phyloP scores from a whole-genome alignment of 1,140 invertebrate species.

The Araneus ventricosus region DNA sequence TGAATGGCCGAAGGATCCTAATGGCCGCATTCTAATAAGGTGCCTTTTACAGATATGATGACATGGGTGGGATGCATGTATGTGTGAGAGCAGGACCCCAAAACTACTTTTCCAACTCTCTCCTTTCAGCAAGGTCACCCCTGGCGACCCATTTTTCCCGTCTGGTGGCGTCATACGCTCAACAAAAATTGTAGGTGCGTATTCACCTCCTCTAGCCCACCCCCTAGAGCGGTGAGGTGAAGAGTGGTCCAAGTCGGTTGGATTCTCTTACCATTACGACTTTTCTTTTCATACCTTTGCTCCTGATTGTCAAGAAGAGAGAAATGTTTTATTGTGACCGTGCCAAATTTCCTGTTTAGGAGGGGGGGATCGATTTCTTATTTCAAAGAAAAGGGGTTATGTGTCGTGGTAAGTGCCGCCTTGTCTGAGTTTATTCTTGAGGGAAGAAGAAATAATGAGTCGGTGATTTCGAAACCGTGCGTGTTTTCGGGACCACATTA shows the following conservation, averaged over 20 bases:
- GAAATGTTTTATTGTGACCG: slow-evolving; percentile 69
- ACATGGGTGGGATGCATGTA: slow-evolving; percentile 43
- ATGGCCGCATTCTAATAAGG: slow-evolving; percentile 71
- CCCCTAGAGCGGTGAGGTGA: not conserved
- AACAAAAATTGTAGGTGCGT: slow-evolving; percentile 72
- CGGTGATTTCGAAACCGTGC: not conserved
- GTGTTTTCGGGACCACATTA: not conserved
- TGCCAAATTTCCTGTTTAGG: slow-evolving; percentile 64
- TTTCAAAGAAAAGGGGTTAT: slow-evolving; percentile 40
- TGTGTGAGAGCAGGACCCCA: slow-evolving; percentile 53
- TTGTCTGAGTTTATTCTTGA: not conserved
- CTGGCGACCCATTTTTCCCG: slow-evolving; percentile 63
- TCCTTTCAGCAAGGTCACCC: slow-evolving; percentile 66
- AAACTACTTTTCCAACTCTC: slow-evolving; percentile 55
- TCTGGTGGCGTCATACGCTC: slow-evolving; percentile 49
- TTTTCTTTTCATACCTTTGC: slow-evolving; percentile 59
- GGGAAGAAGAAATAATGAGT: not conserved
- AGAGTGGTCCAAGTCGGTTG: slow-evolving; percentile 43
- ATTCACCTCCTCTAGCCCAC: not conserved
- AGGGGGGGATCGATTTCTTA: slow-evolving; percentile 36
- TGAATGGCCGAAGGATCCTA: slow-evolving; percentile 33
- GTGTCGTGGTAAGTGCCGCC: slow-evolving; percentile 4
- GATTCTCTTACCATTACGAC: slow-evolving; percentile 32
- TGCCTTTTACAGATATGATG: slow-evolving; percentile 70
- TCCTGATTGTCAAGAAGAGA: slow-evolving; percentile 23